A percentile compares a stretch with the other conserved stretches of the same genome.
phyloP scores from a whole-genome alignment of 2,888 invertebrate species.

The Lasioglossum morio region DNA sequence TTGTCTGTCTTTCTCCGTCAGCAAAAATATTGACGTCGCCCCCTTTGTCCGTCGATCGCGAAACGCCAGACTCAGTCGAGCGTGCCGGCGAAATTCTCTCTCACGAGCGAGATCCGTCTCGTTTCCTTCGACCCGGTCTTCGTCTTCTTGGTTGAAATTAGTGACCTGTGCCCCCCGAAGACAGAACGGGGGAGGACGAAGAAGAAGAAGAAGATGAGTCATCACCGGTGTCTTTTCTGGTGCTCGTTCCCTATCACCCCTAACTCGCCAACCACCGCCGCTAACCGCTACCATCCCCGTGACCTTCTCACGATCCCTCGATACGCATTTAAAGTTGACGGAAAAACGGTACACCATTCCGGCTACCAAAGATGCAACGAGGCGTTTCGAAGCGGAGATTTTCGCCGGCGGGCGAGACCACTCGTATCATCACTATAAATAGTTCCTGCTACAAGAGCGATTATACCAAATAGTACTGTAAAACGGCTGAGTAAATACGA shows the following conservation, averaged over 20 bases:
- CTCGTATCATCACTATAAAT: conserved; percentile 68
- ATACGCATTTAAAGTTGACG: conserved; percentile 19
- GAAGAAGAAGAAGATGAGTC: conserved; percentile 6
- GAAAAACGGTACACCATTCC: conserved; percentile 7
- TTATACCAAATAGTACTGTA: conserved; percentile 81
- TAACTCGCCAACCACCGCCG: not conserved
- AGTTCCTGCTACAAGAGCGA: conserved; percentile 82
- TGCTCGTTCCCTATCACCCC: conserved; percentile 28
- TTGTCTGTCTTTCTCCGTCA: conserved; percentile 29
- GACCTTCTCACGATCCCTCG: not conserved
- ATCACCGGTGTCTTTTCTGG: conserved; percentile 27
- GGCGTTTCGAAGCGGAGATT: conserved; percentile 39
- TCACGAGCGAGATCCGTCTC: conserved; percentile 19
- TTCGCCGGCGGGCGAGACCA: conserved; percentile 51
- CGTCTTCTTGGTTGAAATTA: conserved; percentile 29
- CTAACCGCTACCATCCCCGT: not conserved
- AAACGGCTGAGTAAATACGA: conserved; percentile 44
- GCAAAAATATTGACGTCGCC: conserved; percentile 53
- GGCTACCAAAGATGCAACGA: conserved; percentile 29
- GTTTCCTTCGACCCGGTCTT: conserved; percentile 28
- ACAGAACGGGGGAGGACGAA: not conserved
- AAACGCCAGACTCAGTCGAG: conserved; percentile 53
- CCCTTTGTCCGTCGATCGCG: conserved; percentile 62
- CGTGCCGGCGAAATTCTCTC: conserved; percentile 52
- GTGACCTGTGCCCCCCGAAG: conserved; percentile 9